phyloP scores from a whole-genome alignment of 1,140 invertebrate species.

The Frieseomelitta varia region DNA sequence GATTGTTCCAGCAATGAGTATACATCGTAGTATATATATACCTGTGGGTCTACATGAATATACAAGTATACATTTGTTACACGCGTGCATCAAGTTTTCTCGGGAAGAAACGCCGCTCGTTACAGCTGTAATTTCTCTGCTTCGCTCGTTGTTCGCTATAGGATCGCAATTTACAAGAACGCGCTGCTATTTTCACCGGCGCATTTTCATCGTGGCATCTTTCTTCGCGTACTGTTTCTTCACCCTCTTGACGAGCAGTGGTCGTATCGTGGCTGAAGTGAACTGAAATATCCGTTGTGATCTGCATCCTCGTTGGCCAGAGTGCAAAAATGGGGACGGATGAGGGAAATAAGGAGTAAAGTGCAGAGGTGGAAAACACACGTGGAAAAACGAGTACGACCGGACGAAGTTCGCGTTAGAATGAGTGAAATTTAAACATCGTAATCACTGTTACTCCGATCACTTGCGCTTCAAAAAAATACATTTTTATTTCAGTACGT shows the following conservation, averaged over 20 bases:
- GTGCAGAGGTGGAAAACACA: no score
- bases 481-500: no score
- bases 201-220: not conserved
- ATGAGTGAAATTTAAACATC: no score
- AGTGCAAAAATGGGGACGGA: not conserved
- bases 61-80: no score
- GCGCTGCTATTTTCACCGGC: constrained; percentile 12
- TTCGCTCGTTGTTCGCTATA: not conserved
- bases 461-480: not conserved
- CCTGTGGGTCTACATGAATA: not conserved
- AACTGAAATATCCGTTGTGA: constrained; percentile 45
- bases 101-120: not conserved
- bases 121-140: constrained; percentile 9
- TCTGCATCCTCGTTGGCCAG: constrained; percentile 9
- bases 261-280: constrained; percentile 14
- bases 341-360: constrained; percentile 1
- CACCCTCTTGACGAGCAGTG: not conserved
- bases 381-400: no score
- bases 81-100: not conserved
- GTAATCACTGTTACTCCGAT: not conserved
- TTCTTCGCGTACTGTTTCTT: not conserved
- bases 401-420: not conserved
- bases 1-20: not conserved
- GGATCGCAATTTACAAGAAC: constrained; percentile 39
- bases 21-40: no score